Evolutionary conservation across 2,797 vertebrate species (phyloP).

Genomic region (Notoglanidium macrostoma): DNA sequence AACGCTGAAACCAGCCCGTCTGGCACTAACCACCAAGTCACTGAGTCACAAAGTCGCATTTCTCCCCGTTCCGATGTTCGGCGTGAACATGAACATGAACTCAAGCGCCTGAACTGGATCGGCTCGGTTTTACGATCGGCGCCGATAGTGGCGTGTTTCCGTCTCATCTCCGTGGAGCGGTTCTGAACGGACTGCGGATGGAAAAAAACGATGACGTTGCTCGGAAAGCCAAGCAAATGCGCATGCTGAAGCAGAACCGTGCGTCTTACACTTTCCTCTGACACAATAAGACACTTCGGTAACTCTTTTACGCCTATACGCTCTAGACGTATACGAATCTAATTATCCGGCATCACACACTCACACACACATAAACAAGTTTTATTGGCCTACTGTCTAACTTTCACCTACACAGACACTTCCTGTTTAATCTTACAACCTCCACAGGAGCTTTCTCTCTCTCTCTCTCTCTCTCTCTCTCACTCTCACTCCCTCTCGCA

Average conservation of each 20-base stretch:
- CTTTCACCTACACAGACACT: constrained; percentile 19
- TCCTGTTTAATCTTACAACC: constrained; percentile 12
- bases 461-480: background rate
- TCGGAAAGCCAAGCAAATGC: background rate
- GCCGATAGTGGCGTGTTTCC: background rate
- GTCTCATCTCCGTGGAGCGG: background rate
- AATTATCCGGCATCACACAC: background rate
- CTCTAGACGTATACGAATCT: background rate
- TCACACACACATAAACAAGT: background rate
- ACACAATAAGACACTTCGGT: background rate
- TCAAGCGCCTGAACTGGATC: background rate
- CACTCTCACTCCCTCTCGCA: background rate
- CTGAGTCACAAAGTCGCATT: background rate
- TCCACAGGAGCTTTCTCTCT: background rate
- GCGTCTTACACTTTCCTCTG: background rate
- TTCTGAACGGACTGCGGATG: background rate
- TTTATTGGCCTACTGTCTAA: background rate
- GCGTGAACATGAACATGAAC: background rate
- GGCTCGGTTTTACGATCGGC: background rate
- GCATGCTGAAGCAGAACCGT: background rate
- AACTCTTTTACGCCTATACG: background rate
- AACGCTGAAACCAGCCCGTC: background rate
- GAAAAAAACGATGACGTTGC: background rate
- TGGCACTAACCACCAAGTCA: background rate
- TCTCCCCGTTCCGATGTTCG: background rate